Evolutionary conservation across 2,113 vertebrate genomes (phyloP).

Genomic region (Natator depressus): DNA sequence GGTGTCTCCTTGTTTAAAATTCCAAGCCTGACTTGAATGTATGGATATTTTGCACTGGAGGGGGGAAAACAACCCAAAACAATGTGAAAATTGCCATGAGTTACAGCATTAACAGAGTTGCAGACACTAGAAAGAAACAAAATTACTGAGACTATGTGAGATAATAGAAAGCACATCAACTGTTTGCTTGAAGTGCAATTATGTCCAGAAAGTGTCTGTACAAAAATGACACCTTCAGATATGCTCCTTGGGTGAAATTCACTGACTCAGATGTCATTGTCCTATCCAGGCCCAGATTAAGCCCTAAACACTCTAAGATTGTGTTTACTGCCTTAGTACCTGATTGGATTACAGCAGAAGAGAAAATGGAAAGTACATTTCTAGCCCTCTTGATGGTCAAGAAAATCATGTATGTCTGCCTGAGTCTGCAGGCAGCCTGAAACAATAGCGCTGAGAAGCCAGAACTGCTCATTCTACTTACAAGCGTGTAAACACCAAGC

Average conservation of each 20-base stretch:
- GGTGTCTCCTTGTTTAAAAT: not conserved
- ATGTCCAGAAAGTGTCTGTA: accelerated
- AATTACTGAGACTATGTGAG: not conserved
- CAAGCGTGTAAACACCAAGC: not conserved
- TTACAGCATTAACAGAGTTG: not conserved
- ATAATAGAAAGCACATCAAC: no score
- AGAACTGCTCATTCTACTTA: not conserved
- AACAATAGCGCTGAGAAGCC: not conserved
- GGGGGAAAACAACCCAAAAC: not conserved
- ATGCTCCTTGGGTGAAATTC: not conserved
- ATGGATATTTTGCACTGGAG: not conserved
- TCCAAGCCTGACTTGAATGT: not conserved
- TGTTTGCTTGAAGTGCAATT: not conserved
- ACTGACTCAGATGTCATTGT: not conserved
- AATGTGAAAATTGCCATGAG: not conserved
- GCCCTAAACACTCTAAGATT: not conserved
- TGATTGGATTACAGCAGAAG: not conserved
- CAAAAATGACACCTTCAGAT: not conserved
- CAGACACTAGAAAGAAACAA: not conserved
- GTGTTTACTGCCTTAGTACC: not conserved
- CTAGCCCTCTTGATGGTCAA: not conserved
- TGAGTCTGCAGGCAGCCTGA: not conserved
- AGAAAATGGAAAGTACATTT: not conserved
- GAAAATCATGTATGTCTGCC: not conserved
- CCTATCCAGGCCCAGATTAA: not conserved